These are phyloP conservation scores for Pseudorasbora parva DNA, from an alignment of 2,113 vertebrate species.

Conservation along the genomic window DNA sequence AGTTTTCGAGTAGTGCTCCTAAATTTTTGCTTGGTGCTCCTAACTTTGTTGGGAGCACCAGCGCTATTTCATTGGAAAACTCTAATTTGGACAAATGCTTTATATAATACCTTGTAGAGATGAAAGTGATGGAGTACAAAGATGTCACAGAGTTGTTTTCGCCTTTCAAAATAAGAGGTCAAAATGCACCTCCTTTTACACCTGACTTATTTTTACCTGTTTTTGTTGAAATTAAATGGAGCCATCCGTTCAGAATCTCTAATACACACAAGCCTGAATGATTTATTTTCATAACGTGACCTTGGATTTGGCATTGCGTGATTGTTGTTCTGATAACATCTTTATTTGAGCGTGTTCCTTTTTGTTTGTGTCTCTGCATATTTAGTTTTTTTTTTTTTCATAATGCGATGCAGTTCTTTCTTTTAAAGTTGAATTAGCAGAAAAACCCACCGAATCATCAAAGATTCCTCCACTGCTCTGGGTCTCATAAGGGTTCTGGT, in stretches of 20 bases:
- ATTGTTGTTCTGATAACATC: neutral
- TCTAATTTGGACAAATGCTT: no score
- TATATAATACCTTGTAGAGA: no score
- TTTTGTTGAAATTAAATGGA: neutral
- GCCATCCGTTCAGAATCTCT: neutral
- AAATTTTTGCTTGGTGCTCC: no score
- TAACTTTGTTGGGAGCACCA: no score
- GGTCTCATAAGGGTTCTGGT: conserved; percentile 19
- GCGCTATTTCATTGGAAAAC: no score
- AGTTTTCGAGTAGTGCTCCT: no score
- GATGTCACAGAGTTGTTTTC: no score
- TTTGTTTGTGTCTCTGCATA: conserved; percentile 1
- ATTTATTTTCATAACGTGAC: neutral
- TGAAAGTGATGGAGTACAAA: no score
- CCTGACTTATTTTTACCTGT: no score
- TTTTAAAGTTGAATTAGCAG: conserved; percentile 7
- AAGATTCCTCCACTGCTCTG: neutral
- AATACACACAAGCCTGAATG: neutral
- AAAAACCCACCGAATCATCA: neutral
- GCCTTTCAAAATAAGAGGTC: no score
- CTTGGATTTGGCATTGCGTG: neutral
- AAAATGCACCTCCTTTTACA: no score
- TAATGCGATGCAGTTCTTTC: neutral
- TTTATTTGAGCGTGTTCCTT: neutral
- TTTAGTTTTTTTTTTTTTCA: neutral